phyloP scores from a whole-genome alignment of 2,797 vertebrate genomes.

The Aphelocoma californica region DNA sequence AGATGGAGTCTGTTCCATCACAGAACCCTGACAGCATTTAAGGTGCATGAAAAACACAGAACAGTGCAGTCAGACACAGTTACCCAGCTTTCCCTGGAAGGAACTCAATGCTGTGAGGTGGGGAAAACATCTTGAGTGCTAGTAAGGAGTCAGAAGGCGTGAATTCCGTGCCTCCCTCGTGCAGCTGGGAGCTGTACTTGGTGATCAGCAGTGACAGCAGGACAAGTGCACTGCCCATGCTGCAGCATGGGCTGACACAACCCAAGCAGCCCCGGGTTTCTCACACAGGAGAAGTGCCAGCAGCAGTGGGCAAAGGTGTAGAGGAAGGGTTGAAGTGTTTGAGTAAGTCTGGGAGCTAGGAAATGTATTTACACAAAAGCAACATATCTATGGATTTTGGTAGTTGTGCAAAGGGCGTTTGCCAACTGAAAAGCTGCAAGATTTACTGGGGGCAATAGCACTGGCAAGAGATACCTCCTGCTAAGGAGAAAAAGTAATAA shows the following conservation, averaged over 20 bases:
- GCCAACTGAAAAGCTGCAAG: neutral
- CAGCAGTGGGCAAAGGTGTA: neutral
- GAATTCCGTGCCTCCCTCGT: neutral
- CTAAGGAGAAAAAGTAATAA: neutral
- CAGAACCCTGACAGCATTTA: neutral
- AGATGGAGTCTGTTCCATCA: neutral
- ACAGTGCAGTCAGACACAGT: neutral
- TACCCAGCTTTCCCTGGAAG: neutral
- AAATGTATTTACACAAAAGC: neutral
- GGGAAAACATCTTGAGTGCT: neutral
- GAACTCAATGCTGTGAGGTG: neutral
- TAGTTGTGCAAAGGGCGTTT: neutral
- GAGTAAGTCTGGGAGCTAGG: neutral
- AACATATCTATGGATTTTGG: accelerated
- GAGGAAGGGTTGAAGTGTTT: neutral
- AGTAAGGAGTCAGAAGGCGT: neutral
- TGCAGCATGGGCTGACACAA: neutral
- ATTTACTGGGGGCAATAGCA: neutral
- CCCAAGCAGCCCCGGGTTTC: neutral
- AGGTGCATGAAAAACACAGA: neutral
- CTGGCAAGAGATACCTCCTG: neutral
- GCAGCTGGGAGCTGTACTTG: neutral
- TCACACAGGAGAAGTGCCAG: neutral
- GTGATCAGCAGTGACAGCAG: neutral
- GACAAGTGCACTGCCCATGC: accelerated